phyloP scores from a whole-genome alignment of 2,113 vertebrate species.

The Paradoxurus hermaphroditus region DNA sequence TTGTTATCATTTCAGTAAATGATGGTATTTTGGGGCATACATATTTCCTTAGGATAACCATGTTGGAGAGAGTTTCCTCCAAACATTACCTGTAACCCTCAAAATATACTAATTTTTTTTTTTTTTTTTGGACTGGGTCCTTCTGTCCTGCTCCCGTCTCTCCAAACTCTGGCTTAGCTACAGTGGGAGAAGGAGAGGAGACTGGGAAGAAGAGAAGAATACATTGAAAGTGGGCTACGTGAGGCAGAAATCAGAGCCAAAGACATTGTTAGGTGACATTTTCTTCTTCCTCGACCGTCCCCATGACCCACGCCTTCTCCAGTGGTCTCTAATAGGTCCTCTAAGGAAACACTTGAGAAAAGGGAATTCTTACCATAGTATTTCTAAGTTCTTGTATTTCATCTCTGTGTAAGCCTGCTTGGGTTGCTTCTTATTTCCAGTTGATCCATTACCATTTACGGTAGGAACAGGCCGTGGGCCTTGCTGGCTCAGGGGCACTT shows the following conservation, averaged over 20 bases:
- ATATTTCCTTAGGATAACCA: neutral
- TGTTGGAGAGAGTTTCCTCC: neutral
- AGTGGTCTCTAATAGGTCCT: neutral
- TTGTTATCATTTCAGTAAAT: neutral
- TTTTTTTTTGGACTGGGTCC: neutral
- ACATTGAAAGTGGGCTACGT: neutral
- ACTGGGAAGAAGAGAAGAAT: neutral
- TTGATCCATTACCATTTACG: neutral
- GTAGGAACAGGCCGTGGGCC: neutral
- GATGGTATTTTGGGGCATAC: neutral
- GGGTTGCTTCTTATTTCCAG: constrained; percentile 24
- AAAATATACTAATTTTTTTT: neutral
- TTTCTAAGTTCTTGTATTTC: constrained; percentile 70
- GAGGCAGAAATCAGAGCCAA: neutral
- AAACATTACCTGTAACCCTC: neutral
- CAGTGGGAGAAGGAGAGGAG: neutral
- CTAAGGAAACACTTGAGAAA: neutral
- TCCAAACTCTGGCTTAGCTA: neutral
- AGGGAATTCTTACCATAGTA: constrained; percentile 62
- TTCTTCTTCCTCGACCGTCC: neutral
- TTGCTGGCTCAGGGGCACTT: neutral
- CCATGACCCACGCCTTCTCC: neutral
- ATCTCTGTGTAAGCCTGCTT: neutral
- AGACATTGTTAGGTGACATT: neutral
- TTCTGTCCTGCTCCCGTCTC: neutral